A percentile compares a stretch with the other conserved stretches of the same genome.
These are phyloP conservation scores for Pseudochirops corinnae DNA, from an alignment of 2,797 vertebrate genomes.

Conservation along the genomic window DNA sequence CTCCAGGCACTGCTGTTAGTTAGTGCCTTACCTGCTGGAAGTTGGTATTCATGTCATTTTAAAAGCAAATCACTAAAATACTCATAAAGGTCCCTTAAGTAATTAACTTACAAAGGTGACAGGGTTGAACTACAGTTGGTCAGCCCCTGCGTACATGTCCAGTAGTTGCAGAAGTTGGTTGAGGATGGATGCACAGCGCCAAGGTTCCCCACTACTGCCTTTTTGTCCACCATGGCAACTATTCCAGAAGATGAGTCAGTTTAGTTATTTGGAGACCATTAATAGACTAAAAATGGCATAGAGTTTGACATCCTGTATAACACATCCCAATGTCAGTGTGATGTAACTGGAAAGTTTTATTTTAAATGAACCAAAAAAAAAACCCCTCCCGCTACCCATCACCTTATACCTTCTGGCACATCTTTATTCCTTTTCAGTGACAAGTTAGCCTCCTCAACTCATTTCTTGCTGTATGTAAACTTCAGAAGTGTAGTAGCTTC, in stretches of 20 bases:
- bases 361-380: neutral
- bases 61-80: neutral
- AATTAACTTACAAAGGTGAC: neutral
- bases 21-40: constrained; percentile 26
- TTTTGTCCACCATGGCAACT: neutral
- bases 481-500: neutral
- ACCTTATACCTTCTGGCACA: neutral
- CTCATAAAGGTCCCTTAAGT: neutral
- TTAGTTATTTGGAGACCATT: neutral
- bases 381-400: neutral
- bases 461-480: constrained; percentile 11
- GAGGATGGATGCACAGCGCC: neutral
- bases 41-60: neutral
- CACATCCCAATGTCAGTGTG: neutral
- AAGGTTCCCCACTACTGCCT: neutral
- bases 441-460: neutral
- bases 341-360: neutral
- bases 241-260: neutral
- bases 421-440: constrained; percentile 35
- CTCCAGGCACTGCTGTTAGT: constrained; percentile 11
- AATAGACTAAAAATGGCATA: constrained; percentile 1
- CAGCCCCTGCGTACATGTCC: neutral
- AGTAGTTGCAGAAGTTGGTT: neutral
- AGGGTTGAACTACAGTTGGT: neutral
- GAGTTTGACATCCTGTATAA: neutral